A percentile compares a stretch with the other conserved stretches of the same genome.
phyloP scores from a whole-genome alignment of 2,113 vertebrate species.

The Holacanthus passer region DNA sequence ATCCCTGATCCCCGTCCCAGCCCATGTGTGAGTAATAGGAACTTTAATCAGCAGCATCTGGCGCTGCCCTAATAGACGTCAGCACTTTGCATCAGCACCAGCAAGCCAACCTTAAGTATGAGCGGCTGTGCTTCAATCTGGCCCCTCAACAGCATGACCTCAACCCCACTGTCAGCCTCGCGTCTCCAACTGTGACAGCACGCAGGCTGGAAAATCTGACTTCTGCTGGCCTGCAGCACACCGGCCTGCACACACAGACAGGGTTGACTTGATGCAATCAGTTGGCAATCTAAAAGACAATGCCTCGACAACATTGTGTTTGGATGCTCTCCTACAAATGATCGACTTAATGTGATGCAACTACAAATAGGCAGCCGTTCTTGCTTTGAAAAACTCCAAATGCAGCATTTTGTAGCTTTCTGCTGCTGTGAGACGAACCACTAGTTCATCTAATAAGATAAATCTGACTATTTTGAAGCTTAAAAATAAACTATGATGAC shows the following conservation, averaged over 20 bases:
- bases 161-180: constrained; percentile 77
- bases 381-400: background rate
- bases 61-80: constrained; percentile 72
- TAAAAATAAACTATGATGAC: background rate
- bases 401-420: constrained; percentile 17
- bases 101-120: constrained; percentile 61
- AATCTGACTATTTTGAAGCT: background rate
- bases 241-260: constrained; percentile 34
- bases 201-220: constrained; percentile 82
- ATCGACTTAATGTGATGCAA: constrained; percentile 21
- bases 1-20: constrained; percentile 46
- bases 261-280: constrained; percentile 50
- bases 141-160: constrained; percentile 71
- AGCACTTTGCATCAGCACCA: constrained; percentile 77
- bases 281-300: constrained; percentile 45
- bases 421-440: background rate
- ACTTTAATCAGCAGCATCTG: constrained; percentile 84
- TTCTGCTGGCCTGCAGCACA: constrained; percentile 54
- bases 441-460: constrained; percentile 8
- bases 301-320: constrained; percentile 54
- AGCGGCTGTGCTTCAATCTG: constrained; percentile 63
- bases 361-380: constrained; percentile 32
- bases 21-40: constrained; percentile 76
- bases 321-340: constrained; percentile 46
- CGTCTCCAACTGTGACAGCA: constrained; percentile 74